phyloP scores from a whole-genome alignment of 2,888 invertebrate genomes.

The Tipula lateralis region DNA sequence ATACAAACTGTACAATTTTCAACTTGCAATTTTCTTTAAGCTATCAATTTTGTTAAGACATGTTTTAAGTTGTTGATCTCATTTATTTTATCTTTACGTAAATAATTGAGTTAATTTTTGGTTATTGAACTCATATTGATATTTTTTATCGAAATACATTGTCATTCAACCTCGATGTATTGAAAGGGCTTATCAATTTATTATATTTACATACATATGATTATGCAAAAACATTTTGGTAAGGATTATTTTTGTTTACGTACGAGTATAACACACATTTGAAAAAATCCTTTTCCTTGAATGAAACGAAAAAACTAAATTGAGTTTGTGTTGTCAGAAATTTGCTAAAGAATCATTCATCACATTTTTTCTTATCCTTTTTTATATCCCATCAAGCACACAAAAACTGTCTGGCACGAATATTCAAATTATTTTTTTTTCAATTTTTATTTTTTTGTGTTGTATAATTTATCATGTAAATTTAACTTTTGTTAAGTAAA shows the following conservation, averaged over 20 bases:
- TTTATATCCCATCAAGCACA: background rate
- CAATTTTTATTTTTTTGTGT: background rate
- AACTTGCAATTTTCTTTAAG: too few species aligned
- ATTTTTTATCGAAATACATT: too few species aligned
- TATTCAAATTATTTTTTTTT: background rate
- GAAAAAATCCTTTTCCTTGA: background rate
- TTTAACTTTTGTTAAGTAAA: background rate
- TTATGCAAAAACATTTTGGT: background rate
- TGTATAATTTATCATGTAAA: slow-evolving; percentile 24
- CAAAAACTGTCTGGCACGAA: slow-evolving; percentile 15
- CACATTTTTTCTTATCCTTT: background rate
- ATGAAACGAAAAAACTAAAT: background rate
- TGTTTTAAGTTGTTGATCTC: too few species aligned
- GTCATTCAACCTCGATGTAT: too few species aligned
- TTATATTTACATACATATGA: too few species aligned
- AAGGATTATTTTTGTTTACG: background rate
- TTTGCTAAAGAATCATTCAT: background rate
- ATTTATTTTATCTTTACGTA: too few species aligned
- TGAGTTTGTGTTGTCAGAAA: background rate
- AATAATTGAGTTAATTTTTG: too few species aligned
- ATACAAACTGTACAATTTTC: too few species aligned
- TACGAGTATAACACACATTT: background rate
- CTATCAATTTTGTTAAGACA: too few species aligned
- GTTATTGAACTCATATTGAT: background rate
- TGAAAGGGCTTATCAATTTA: too few species aligned